phyloP scores from a whole-genome alignment of 2,888 invertebrate genomes.

The Esperia sulphurella region DNA sequence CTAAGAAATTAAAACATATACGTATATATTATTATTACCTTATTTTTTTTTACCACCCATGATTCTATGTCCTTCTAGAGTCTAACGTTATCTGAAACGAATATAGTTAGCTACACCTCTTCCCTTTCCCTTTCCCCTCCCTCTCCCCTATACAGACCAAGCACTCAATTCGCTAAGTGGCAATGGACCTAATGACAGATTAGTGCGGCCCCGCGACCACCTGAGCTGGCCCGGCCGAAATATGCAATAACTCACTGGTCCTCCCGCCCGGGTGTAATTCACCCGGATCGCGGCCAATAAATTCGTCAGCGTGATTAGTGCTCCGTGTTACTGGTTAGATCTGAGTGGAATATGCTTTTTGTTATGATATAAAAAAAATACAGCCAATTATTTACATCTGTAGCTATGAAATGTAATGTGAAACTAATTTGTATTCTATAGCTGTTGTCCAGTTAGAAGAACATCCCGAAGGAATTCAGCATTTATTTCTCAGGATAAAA shows the following conservation, averaged over 20 bases:
- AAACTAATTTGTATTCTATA: no score
- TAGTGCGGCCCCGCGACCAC: constrained; percentile 48
- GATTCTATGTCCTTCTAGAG: no score
- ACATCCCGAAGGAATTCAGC: no score
- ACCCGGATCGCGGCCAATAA: constrained; percentile 64
- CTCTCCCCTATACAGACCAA: constrained; percentile 20
- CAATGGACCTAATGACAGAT: constrained; percentile 64
- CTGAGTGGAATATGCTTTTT: constrained; percentile 22
- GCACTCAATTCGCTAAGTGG: constrained; percentile 58
- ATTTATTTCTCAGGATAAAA: no score
- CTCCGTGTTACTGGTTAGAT: constrained; percentile 4
- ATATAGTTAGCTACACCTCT: background rate
- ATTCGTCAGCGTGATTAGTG: constrained; percentile 69
- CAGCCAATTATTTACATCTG: no score
- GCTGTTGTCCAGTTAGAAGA: no score
- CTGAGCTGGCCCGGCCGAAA: constrained; percentile 51
- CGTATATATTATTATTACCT: no score
- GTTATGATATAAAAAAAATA: no score
- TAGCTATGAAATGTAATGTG: no score
- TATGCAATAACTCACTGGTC: constrained; percentile 59
- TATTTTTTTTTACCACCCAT: no score
- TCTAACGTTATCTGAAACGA: no score
- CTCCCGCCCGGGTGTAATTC: constrained; percentile 45
- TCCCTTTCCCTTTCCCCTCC: background rate
- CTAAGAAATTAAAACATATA: no score